phyloP scores from a whole-genome alignment of 2,113 vertebrate genomes.

The Glaucomys volans region DNA sequence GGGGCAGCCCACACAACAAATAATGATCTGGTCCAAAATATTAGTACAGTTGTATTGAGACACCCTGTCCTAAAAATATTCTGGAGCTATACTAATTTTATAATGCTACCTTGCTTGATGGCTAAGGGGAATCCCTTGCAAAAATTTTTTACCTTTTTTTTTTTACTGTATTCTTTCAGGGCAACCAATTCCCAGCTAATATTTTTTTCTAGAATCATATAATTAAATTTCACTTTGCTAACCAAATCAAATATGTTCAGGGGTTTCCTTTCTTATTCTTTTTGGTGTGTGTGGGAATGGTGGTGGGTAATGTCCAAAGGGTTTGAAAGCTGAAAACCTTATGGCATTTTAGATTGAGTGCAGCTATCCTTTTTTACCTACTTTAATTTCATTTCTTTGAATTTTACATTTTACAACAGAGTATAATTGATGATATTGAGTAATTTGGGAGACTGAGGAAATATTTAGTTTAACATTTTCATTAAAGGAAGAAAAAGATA shows the following conservation, averaged over 20 bases:
- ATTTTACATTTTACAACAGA: constrained; percentile 39
- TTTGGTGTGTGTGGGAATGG: neutral
- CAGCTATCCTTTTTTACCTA: constrained; percentile 36
- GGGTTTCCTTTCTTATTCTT: neutral
- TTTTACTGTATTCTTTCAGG: constrained; percentile 14
- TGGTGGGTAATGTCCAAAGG: neutral
- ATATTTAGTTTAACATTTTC: constrained; percentile 26
- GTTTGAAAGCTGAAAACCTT: constrained; percentile 43
- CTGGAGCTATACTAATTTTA: constrained; percentile 17
- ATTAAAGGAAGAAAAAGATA: constrained; percentile 37
- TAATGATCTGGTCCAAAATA: neutral
- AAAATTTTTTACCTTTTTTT: constrained; percentile 23
- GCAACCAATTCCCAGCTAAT: constrained; percentile 29
- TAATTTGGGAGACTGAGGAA: neutral
- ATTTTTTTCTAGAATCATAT: neutral
- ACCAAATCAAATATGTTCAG: constrained; percentile 2
- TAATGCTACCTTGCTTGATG: neutral
- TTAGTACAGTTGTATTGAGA: neutral
- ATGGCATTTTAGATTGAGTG: neutral
- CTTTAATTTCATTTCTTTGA: constrained; percentile 55
- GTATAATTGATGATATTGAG: neutral
- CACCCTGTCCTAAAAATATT: neutral
- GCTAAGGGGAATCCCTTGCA: neutral
- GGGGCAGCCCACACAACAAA: neutral
- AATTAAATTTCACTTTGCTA: constrained; percentile 22